Percentiles rank a stretch among this genome's conserved stretches.
These are phyloP conservation scores for Grammomys dolichurus DNA, from an alignment of 2,113 vertebrate species.

Conservation along the genomic window DNA sequence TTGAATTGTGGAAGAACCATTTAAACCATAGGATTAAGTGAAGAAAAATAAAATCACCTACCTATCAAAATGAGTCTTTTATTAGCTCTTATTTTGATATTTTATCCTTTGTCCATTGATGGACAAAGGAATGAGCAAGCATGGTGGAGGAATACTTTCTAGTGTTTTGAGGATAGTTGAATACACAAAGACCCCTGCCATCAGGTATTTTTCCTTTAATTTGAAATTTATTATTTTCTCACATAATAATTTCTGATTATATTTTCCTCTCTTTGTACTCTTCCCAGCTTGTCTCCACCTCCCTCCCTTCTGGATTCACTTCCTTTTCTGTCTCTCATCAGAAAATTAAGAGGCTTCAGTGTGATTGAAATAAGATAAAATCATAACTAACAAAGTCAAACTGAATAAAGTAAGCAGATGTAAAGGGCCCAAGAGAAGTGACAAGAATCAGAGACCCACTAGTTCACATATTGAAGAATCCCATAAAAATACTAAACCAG, in stretches of 20 bases:
- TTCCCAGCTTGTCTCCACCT: accelerated
- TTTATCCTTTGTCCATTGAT: background rate
- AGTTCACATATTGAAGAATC: background rate
- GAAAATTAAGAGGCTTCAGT: background rate
- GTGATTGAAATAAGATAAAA: background rate
- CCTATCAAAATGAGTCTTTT: background rate
- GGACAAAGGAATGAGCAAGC: background rate
- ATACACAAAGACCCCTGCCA: too few species aligned
- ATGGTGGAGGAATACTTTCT: background rate
- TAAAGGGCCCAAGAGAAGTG: background rate
- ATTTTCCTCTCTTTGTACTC: background rate
- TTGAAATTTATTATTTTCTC: background rate
- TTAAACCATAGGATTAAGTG: background rate
- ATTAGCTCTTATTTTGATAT: too few species aligned
- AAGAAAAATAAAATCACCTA: background rate
- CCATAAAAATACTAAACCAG: background rate
- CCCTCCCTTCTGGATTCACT: background rate
- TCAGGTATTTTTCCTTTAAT: background rate
- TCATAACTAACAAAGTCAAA: background rate
- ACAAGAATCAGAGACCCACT: background rate
- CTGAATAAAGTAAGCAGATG: background rate
- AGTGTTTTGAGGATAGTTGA: background rate
- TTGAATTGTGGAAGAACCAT: background rate
- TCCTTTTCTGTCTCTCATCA: background rate
- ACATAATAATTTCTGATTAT: background rate